Evolutionary conservation across 2,888 invertebrate genomes (phyloP), one percentile per base, ranked within the genome.

Genomic region (Hylaea fasciaria): DNA sequence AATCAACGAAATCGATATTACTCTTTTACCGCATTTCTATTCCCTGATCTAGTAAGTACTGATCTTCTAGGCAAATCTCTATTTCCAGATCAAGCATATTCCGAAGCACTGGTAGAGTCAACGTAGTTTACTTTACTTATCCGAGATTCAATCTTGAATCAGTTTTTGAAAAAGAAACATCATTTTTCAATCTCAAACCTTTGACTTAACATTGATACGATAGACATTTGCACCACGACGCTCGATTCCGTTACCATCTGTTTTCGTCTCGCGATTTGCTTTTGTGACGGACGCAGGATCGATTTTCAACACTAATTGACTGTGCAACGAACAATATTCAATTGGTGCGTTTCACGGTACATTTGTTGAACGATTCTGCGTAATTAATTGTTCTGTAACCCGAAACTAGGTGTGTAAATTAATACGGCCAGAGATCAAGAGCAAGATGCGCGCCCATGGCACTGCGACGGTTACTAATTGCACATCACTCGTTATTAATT

Each of bases 321-420:
- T 64, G 48, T 53, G 48, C 55, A 53, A 40, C 60, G 53, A 65
- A 65, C 65, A 68, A 68, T 68, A 67, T 69, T 67, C 64, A 64
- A 67, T 65, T 67, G 69, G 54, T 65, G 32, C 53, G 64, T 61
- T 65, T 58, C 67, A 62, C 64, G 69, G 67, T 64, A 69, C 64
- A 59, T 67, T 64, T 64, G 56, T 51, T 51, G 57, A 65, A 57
- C 64, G 55, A 60, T 64, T 67, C 62, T 37, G 52, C 29, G 64
- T 66, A 66, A 70, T 69, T 68, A 68, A 69, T 68, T 69, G 57
- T 64, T 55, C 56, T 57, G 69, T 63, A 68, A 68, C 69, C 59
- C 52, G 68, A 68, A 49, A 59, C 64, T 68, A 68, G 68, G 66
- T 70, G 69, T 64, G 62, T 60, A 59, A 59, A 57, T 64, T 17